These are phyloP conservation scores for Carlito syrichta DNA, from an alignment of 2,113 vertebrate species.

Conservation along the genomic window DNA sequence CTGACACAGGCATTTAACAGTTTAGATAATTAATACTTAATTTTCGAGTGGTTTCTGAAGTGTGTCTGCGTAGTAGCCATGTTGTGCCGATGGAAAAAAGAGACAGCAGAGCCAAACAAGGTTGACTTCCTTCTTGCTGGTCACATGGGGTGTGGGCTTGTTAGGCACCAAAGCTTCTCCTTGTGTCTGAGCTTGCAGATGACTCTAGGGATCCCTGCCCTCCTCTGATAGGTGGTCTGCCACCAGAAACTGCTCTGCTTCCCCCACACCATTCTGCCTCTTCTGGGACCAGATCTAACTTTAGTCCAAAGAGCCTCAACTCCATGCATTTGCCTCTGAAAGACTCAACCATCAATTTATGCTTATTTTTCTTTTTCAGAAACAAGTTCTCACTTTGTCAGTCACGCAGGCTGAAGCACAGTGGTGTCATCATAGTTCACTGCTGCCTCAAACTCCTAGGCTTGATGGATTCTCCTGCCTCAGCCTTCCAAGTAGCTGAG, in stretches of 20 bases:
- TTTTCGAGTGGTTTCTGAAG: background rate
- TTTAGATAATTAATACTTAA: background rate
- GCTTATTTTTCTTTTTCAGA: too few species aligned
- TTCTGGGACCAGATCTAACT: rapidly evolving
- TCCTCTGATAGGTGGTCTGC: background rate
- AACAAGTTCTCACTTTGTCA: too few species aligned
- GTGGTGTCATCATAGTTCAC: too few species aligned
- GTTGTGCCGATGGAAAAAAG: background rate
- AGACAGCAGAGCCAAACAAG: rapidly evolving
- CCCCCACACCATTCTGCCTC: rapidly evolving
- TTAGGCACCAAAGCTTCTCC: background rate
- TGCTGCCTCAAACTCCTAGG: too few species aligned
- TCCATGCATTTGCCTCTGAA: background rate
- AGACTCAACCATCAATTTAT: background rate
- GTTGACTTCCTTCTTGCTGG: rapidly evolving
- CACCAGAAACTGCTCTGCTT: background rate
- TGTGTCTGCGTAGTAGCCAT: too few species aligned
- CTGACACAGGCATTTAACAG: too few species aligned
- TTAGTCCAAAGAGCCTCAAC: background rate
- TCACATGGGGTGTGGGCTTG: rapidly evolving
- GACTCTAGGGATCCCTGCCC: rapidly evolving
- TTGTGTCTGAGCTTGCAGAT: rapidly evolving
- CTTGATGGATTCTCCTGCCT: too few species aligned
- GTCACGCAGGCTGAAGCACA: too few species aligned
- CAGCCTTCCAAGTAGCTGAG: too few species aligned